Percentiles rank a stretch among this genome's conserved stretches.
Conservation (phyloP, 2,797 vertebrate species). For the Trachops cirrhosus region DNA sequence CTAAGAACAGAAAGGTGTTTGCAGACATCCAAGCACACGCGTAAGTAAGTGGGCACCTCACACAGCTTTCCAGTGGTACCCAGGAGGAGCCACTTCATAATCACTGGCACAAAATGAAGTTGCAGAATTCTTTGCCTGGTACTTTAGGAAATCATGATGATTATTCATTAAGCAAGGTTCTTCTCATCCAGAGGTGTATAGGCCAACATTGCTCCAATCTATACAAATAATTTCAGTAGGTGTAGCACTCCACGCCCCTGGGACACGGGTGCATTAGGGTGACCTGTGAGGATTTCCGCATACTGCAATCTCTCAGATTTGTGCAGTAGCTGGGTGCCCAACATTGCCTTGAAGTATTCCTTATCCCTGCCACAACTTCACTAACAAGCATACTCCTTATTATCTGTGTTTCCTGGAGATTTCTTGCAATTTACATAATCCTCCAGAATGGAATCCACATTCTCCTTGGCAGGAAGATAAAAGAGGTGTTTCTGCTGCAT, state of each 20-base stretch:
- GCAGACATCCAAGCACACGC: not conserved
- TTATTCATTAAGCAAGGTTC: constrained; percentile 84
- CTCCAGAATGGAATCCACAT: not conserved
- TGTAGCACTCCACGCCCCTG: not conserved
- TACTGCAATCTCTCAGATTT: not conserved
- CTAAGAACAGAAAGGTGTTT: constrained; percentile 58
- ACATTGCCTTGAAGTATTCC: not conserved
- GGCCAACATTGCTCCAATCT: not conserved
- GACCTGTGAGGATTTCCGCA: not conserved
- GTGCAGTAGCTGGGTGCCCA: not conserved
- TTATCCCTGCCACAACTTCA: not conserved
- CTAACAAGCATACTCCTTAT: not conserved
- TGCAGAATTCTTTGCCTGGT: constrained; percentile 95
- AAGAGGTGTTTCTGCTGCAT: not conserved
- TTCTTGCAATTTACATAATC: not conserved
- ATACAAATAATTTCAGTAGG: not conserved
- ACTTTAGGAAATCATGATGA: constrained; percentile 95
- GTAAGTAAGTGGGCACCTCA: constrained; percentile 59
- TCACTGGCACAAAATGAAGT: constrained; percentile 94
- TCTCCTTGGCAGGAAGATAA: not conserved
- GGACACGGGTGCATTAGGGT: not conserved
- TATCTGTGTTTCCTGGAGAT: not conserved
- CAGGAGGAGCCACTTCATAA: constrained; percentile 97
- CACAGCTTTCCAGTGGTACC: constrained; percentile 95
- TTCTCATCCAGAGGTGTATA: not conserved